Base-by-base conservation (phyloP, 2,797 vertebrate genomes). In the Chaetophractus vellerosus region DNA sequence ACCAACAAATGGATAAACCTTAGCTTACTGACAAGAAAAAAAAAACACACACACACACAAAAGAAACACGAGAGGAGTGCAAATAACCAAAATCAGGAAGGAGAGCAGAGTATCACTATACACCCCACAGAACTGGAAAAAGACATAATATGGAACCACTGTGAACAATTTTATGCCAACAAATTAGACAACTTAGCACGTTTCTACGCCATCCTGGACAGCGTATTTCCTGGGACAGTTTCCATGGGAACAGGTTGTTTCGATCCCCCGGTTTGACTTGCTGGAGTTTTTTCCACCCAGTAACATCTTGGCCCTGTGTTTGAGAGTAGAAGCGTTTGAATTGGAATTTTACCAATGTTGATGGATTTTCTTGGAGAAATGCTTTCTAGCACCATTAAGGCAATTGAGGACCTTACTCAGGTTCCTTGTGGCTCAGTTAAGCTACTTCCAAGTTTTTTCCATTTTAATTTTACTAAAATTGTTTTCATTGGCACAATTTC, bases 401-500 rank as follows among this genome's bases (percentile, higher is more conserved):
- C 88, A 41, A 31, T 61, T 82, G 50, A 93, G 95, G 57, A 55
- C n/a, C 18, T 68, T n/a, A 26, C 68, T 72, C 93, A 38, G 10
- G 90, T 89, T 85, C 82, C 45, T 93, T 83, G 8, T 45, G 61
- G 38, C 81, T 68, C 71, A 82, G 33, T 76, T 55, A 79, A 79
- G 41, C 41, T 61, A 41, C 61, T 83, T 89, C 82, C 66, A 50
- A 0, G 74, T 87, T 74, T 69, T 76, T 71, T 89, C 59, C n/a
- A 28, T 91, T 93, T 96, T 84, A 68, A 76, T 91, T 94, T 82
- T 26, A 79, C 72, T 28, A 76, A 93, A 81, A 91, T 69, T 81
- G 36, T n/a, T 91, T 91, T 93, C 90, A 84, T 84, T 72, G 50
- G 63, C 84, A 57, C 85, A 59, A 93, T 94, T 93, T 80, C 28